These are phyloP conservation scores for Erythrolamprus reginae DNA, from an alignment of 2,113 vertebrate genomes.

Conservation along the genomic window DNA sequence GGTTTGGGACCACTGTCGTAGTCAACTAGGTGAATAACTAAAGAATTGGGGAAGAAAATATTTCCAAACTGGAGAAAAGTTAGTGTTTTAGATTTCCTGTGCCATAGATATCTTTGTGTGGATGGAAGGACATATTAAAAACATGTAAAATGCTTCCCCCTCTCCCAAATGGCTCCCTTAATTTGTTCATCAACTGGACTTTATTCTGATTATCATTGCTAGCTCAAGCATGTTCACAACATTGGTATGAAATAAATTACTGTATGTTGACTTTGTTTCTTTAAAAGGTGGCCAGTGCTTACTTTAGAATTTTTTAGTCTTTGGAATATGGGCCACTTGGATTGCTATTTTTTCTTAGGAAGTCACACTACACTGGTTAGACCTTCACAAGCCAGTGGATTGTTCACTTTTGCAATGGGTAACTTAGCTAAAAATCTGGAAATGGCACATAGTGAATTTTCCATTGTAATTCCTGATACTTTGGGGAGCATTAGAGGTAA, in stretches of 20 bases:
- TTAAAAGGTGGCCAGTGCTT: background rate
- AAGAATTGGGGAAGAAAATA: background rate
- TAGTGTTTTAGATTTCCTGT: background rate
- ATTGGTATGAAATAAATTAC: background rate
- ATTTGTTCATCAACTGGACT: background rate
- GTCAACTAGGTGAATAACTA: too few species aligned
- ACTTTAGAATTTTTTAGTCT: background rate
- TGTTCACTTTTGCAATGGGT: background rate
- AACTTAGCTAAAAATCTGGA: background rate
- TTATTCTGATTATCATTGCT: background rate
- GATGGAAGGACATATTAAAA: background rate
- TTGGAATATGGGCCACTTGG: too few species aligned
- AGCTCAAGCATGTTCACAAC: background rate
- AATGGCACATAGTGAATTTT: background rate
- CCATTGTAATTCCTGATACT: background rate
- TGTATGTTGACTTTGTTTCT: background rate
- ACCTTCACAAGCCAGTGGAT: background rate
- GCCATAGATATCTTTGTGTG: background rate
- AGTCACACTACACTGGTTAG: background rate
- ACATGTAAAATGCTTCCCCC: background rate
- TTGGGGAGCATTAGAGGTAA: background rate
- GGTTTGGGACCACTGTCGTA: too few species aligned
- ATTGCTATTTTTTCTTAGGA: background rate
- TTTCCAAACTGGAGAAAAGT: background rate
- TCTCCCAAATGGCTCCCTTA: too few species aligned